These are phyloP conservation scores for Hyperoplus immaculatus DNA, from an alignment of 2,797 vertebrate species.

Conservation along the genomic window DNA sequence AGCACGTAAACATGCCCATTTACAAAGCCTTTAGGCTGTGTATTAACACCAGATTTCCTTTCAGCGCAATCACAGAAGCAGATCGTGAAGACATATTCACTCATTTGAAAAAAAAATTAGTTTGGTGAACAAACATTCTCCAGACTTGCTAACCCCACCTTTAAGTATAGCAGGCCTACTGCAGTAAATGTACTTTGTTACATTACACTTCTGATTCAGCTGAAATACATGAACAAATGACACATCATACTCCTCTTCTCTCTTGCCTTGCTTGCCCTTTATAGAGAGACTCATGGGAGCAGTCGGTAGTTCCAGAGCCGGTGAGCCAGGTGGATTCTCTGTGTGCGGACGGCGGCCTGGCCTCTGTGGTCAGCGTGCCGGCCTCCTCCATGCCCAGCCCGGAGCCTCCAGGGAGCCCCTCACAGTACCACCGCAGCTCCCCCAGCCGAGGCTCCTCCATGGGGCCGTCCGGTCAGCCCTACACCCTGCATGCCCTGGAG, in stretches of 20 bases:
- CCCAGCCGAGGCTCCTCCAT: conserved; percentile 82
- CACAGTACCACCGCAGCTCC: conserved; percentile 82
- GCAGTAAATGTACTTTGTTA: no score
- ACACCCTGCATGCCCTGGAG: conserved; percentile 89
- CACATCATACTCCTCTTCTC: conserved; percentile 4
- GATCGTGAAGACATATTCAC: no score
- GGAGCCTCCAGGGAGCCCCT: conserved; percentile 76
- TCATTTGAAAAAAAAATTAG: no score
- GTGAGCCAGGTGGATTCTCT: conserved; percentile 84
- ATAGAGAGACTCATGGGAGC: conserved; percentile 94
- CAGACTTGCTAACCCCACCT: no score
- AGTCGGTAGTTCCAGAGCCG: conserved; percentile 78
- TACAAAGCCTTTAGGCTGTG: no score
- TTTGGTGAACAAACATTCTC: no score
- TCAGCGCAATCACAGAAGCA: no score
- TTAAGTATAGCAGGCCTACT: no score
- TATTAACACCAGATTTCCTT: no score
- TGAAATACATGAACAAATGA: conserved; percentile 25
- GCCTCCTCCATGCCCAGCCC: conserved; percentile 86
- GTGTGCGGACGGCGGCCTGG: conserved; percentile 82
- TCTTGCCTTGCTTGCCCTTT: conserved; percentile 39
- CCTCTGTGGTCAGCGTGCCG: conserved; percentile 61
- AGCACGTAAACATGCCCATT: no score
- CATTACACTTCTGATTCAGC: background rate
- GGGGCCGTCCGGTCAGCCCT: conserved; percentile 83